Percentiles rank a stretch among this genome's conserved stretches.
Conservation (phyloP, 2,797 vertebrate species). For the Urocyon cinereoargenteus region DNA sequence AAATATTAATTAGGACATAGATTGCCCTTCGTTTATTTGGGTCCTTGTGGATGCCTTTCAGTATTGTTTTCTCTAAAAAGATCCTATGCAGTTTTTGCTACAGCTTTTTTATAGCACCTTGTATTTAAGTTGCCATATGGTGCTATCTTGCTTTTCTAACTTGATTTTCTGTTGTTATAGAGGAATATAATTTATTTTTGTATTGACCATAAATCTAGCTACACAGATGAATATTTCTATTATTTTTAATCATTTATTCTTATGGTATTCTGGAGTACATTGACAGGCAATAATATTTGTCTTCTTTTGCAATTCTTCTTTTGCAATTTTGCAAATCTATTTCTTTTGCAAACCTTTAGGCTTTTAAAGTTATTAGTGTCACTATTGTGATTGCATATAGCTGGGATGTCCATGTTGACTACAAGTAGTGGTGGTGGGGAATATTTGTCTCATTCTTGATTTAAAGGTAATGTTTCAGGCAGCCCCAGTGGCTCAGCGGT, state of each 20-base stretch:
- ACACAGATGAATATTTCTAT: background rate
- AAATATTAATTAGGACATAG: background rate
- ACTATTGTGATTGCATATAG: background rate
- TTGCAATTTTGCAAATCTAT: no score
- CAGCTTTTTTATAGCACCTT: background rate
- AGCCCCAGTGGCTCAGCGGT: no score
- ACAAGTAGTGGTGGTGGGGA: background rate
- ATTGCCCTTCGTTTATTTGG: background rate
- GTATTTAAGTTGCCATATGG: background rate
- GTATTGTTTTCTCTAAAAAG: background rate
- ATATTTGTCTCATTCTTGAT: background rate
- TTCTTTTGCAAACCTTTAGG: background rate
- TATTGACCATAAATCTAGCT: background rate
- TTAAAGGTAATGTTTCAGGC: background rate
- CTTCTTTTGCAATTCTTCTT: no score
- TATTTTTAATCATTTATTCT: background rate
- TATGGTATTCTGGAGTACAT: background rate
- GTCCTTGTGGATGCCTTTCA: background rate
- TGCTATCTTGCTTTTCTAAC: background rate
- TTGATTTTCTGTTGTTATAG: background rate
- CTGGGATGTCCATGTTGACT: background rate
- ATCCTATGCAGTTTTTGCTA: background rate
- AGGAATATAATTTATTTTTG: background rate
- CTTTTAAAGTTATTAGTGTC: background rate
- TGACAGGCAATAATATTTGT: background rate